A percentile compares a stretch with the other conserved stretches of the same genome.
phyloP scores from a whole-genome alignment of 1,140 invertebrate species.

The Halesus radiatus region DNA sequence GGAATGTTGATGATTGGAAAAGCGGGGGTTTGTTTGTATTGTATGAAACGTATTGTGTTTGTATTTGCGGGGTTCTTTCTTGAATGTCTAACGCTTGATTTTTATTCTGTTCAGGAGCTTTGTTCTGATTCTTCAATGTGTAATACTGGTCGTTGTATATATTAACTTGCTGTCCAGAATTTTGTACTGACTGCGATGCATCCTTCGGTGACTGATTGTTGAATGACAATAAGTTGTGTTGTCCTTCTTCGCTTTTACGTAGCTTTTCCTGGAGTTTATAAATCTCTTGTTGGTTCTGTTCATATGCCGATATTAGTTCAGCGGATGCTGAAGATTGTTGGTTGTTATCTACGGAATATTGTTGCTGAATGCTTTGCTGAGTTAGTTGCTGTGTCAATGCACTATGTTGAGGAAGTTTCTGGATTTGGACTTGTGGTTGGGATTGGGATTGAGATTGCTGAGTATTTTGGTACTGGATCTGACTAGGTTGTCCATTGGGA shows the following conservation, averaged over 20 bases:
- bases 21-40: constrained; percentile 55
- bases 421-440: constrained; percentile 59
- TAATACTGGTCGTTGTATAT: constrained; percentile 50
- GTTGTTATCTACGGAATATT: constrained; percentile 53
- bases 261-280: constrained; percentile 52
- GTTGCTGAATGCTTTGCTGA: constrained; percentile 54
- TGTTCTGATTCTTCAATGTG: constrained; percentile 45
- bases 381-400: constrained; percentile 44
- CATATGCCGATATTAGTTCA: constrained; percentile 53
- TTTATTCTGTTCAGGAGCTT: constrained; percentile 2
- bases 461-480: constrained; percentile 60
- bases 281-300: constrained; percentile 55
- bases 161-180: constrained; percentile 40
- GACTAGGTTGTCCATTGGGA: constrained; percentile 57
- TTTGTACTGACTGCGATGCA: not conserved
- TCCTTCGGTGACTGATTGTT: constrained; percentile 32
- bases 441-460: constrained; percentile 57
- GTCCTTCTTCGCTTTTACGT: constrained; percentile 52
- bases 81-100: constrained; percentile 29
- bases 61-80: constrained; percentile 46
- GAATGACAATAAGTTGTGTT: constrained; percentile 46
- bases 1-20: constrained; percentile 64
- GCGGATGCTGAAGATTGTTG: not conserved
- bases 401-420: constrained; percentile 59
- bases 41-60: constrained; percentile 46